phyloP scores from a whole-genome alignment of 2,113 vertebrate genomes.

The Fulmarus glacialis region DNA sequence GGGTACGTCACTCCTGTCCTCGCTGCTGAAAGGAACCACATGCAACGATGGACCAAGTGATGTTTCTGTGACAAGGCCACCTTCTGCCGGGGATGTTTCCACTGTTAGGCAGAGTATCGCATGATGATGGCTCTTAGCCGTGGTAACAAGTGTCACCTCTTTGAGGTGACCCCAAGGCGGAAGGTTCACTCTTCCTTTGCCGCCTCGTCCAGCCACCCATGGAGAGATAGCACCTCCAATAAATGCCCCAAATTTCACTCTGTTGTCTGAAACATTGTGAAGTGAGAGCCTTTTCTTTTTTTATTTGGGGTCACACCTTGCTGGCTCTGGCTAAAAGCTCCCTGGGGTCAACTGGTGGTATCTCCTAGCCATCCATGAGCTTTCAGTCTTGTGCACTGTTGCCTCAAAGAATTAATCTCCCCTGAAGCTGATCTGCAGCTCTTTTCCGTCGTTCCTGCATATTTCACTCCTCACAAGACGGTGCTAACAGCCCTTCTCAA shows the following conservation, averaged over 20 bases:
- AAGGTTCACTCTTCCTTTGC: background rate
- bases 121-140: background rate
- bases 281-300: background rate
- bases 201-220: background rate
- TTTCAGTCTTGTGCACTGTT: fast-evolving
- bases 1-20: background rate
- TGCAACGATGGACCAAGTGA: fast-evolving
- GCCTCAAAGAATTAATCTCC: background rate
- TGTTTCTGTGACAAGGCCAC: background rate
- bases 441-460: background rate
- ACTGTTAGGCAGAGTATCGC: background rate
- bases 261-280: background rate
- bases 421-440: background rate
- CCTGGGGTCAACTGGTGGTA: background rate
- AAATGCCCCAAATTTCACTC: background rate
- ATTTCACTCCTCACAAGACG: background rate
- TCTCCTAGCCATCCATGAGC: background rate
- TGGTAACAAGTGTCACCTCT: background rate
- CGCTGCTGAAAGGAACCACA: background rate
- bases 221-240: background rate
- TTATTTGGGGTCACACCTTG: background rate
- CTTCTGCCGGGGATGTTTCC: background rate
- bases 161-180: background rate
- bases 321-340: background rate
- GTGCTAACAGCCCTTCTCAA: background rate